phyloP scores from a whole-genome alignment of 1,140 invertebrate species.

The Pseudoatta argentina region DNA sequence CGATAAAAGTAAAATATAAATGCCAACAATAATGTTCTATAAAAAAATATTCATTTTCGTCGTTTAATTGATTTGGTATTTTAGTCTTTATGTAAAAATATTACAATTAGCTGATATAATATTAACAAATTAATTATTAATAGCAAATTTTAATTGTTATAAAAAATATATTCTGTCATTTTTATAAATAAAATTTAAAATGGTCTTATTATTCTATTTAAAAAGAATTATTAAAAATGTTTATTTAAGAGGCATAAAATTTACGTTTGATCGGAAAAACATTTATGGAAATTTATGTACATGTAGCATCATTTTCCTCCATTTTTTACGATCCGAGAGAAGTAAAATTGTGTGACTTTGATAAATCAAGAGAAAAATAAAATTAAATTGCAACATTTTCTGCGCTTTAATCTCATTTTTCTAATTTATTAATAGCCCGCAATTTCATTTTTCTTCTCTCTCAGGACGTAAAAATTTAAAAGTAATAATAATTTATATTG shows the following conservation, averaged over 20 bases:
- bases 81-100: not conserved
- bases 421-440: not conserved
- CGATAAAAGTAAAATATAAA: no score
- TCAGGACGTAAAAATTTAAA: not conserved
- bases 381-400: not conserved
- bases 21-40: no score
- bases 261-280: not conserved
- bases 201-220: not conserved
- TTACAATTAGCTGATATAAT: not conserved
- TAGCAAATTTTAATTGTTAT: not conserved
- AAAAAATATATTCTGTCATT: not conserved
- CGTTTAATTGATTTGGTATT: not conserved
- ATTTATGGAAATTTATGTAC: conserved; percentile 8
- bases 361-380: not conserved
- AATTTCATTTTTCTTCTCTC: not conserved
- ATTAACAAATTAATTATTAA: not conserved
- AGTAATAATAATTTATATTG: conserved; percentile 5
- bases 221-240: conserved; percentile 5
- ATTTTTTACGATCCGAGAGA: not conserved
- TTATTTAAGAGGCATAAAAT: not conserved
- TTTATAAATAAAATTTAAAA: not conserved
- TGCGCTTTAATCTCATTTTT: conserved; percentile 19
- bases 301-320: not conserved
- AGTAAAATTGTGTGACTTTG: conserved; percentile 3
- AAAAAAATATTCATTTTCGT: not conserved